Conservation (phyloP, 2,888 invertebrate genomes). For the Lydus trimaculatus region DNA sequence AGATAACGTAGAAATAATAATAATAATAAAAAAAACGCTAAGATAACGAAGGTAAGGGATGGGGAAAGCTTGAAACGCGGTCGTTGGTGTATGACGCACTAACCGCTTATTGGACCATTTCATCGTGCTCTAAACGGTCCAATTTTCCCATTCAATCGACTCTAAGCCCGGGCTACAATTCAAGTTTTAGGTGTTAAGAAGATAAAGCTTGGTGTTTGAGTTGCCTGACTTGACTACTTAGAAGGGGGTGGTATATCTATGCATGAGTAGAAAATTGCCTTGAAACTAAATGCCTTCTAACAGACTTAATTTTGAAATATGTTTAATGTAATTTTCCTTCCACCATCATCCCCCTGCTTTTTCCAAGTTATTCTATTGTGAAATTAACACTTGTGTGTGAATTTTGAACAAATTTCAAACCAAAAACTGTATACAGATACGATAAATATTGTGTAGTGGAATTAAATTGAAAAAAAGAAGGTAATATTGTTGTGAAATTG, state of each 20-base stretch:
- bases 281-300: slow-evolving; percentile 14
- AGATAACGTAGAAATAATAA: slow-evolving; percentile 24
- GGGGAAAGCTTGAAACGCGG: not conserved
- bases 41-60: not conserved
- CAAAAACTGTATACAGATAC: not conserved
- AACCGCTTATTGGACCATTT: slow-evolving; percentile 55
- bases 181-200: slow-evolving; percentile 51
- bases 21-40: not conserved
- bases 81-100: slow-evolving; percentile 45
- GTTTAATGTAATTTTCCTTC: slow-evolving; percentile 18
- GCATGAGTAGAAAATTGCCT: slow-evolving; percentile 31
- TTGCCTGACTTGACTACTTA: slow-evolving; percentile 38
- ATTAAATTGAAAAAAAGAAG: slow-evolving; percentile 6
- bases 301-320: slow-evolving; percentile 41
- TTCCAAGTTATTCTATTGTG: not conserved
- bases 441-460: slow-evolving; percentile 6
- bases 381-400: not conserved
- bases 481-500: slow-evolving; percentile 4
- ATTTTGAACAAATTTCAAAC: not conserved
- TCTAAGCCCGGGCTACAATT: slow-evolving; percentile 50
- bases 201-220: slow-evolving; percentile 49
- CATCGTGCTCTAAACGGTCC: slow-evolving; percentile 48
- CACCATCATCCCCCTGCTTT: not conserved
- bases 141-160: slow-evolving; percentile 58
- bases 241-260: slow-evolving; percentile 26